Conservation (phyloP, 2,888 invertebrate genomes). For the Dasypogon diadema region DNA sequence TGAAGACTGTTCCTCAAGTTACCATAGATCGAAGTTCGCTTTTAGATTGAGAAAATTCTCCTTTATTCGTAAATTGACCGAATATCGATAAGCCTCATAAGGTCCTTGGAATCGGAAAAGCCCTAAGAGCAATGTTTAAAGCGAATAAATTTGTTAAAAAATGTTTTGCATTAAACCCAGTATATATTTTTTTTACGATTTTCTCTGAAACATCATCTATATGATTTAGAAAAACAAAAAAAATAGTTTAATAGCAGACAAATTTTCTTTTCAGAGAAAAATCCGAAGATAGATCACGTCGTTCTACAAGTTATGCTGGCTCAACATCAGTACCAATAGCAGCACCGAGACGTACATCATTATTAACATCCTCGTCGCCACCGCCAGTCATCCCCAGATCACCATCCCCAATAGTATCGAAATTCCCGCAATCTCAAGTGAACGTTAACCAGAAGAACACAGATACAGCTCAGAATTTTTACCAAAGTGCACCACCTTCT, state of each 20-base stretch:
- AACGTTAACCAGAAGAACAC: slow-evolving; percentile 48
- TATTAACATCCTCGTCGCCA: slow-evolving; percentile 61
- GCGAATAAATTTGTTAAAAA: no score
- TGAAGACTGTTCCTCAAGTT: no score
- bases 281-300: slow-evolving; percentile 65
- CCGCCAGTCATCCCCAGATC: slow-evolving; percentile 58
- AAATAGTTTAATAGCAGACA: slow-evolving; percentile 40
- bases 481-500: slow-evolving; percentile 61
- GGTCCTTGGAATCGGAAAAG: no score
- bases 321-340: slow-evolving; percentile 63
- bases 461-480: slow-evolving; percentile 61
- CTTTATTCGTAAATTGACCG: no score
- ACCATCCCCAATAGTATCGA: slow-evolving; percentile 61
- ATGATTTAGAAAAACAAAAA: no score
- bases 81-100: no score
- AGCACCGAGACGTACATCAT: slow-evolving; percentile 65
- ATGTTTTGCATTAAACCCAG: no score
- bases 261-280: slow-evolving; percentile 63
- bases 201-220: no score
- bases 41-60: no score
- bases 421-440: slow-evolving; percentile 63
- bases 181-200: no score
- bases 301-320: slow-evolving; percentile 66
- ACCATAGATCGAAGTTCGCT: no score
- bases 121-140: no score